phyloP scores from a whole-genome alignment of 1,140 invertebrate species.

The Polypedilum vanderplanki region DNA sequence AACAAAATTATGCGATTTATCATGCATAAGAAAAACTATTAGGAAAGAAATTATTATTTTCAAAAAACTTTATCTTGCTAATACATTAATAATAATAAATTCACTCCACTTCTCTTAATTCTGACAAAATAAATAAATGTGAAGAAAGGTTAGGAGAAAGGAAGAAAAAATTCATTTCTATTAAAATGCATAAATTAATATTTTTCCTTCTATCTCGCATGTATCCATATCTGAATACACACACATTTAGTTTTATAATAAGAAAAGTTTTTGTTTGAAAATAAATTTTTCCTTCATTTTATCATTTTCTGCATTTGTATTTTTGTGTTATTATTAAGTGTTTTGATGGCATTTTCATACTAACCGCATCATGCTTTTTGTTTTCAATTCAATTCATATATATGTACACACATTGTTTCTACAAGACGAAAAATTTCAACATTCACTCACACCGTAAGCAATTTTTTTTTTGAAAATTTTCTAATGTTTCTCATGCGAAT shows the following conservation, averaged over 20 bases:
- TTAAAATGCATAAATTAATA: constrained; percentile 1
- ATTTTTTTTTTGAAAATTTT: not conserved
- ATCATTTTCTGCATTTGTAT: constrained; percentile 6
- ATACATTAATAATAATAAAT: too few relatives aligned
- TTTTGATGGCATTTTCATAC: constrained; percentile 25
- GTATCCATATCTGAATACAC: constrained; percentile 9
- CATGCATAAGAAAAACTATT: too few relatives aligned
- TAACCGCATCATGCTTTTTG: constrained; percentile 26
- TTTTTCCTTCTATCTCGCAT: not conserved
- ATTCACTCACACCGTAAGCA: not conserved
- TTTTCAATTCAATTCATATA: not conserved
- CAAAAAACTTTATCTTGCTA: too few relatives aligned
- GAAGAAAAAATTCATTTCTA: not conserved
- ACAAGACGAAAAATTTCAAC: not conserved
- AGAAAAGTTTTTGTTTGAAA: constrained; percentile 11
- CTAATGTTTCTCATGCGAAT: constrained; percentile 15
- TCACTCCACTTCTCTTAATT: too few relatives aligned
- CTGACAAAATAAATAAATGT: too few relatives aligned
- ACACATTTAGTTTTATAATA: constrained; percentile 24
- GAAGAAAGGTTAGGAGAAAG: too few relatives aligned
- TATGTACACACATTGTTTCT: not conserved
- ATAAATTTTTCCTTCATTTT: constrained; percentile 5
- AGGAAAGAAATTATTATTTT: too few relatives aligned
- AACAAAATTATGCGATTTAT: too few relatives aligned
- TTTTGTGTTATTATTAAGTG: constrained; percentile 21